Base-by-base conservation (phyloP, 2,797 vertebrate species). In the Columba guinea region DNA sequence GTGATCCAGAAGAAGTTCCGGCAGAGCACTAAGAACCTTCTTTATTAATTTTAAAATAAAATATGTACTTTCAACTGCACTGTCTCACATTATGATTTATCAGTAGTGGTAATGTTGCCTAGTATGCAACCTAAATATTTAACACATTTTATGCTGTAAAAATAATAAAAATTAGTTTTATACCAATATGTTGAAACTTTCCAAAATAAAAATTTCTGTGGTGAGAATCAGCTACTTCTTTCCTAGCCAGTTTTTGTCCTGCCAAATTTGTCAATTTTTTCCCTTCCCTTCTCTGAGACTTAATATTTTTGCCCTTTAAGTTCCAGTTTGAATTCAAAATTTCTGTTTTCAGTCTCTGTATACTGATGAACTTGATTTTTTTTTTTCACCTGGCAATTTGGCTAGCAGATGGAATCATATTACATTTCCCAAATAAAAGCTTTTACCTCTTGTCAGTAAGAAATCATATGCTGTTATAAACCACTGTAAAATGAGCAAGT, bases 401-500 rank as follows among this genome's bases (percentile, higher is more conserved):
- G 28, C 52, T 55, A 73, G 76, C 52, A 93, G 81, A 39, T 48
- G 74, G 89, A 92, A 96, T 67, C 75, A 63, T 81, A 52, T 73
- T 55, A 51, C 69, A 46, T 95, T 95, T 96, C 48, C 77, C 56
- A 94, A 94, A 81, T 93, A 95, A 86, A 44, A 75, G 32, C 16
- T 74, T 90, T 82, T 71, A 74, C 19, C 8, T 79, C 32, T 79
- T 94, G 80, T 90, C 89, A 74, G 28, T 60, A 87, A 88, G 55
- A 96, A 96, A 87, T 96, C 87, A 82, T 71, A 83, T 65, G 63
- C 67, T 28, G 7, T 94, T 96, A 96, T 68, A 81, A 97, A 77
- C 74, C 79, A 73, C 81, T 94, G 68, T 92, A 94, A 97, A 97
- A 95, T 94, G 95, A 96, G 85, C 90, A 95, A 96, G 77, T 91